Evolutionary conservation across 1,140 invertebrate species (phyloP), one percentile per base, ranked within the genome.

Genomic region (Pteromalus puparum): DNA sequence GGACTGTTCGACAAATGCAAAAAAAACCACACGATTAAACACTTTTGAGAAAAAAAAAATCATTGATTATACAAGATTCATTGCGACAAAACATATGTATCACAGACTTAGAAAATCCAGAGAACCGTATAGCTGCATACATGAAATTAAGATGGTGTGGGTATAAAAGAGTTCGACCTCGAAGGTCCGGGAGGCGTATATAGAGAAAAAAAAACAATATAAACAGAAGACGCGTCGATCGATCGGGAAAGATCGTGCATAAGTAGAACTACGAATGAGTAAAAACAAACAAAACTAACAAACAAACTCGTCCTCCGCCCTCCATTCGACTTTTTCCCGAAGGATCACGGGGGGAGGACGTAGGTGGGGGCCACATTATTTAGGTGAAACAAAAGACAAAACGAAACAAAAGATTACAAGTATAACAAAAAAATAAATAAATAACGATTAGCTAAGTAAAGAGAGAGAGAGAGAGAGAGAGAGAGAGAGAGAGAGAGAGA

Each of bases 311-410:
- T 84, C 82, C 82, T 84, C 82, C 78, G 76, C 82, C 70, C 61
- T 73, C 72, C 48, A 73, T 42, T 73, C 28, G 48, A 79, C 21
- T 84, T 79, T 84, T 84, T 82, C 48, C 42, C 68, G 46, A 79
- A 76, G 24, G 68, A 65, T 61, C 53, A 73, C 30, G 53, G 53
- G 76, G 68, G 38, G 76, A 84, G 82, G 76, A 84, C 76, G 76
- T 53, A 79, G 82, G 82, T 79, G 82, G 82, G 82, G 82, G 75
- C 82, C 82, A 74, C 34, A 77, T 83, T 78, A 84, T 84, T 79
- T 84, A 84, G 77, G 38, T 53, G 68, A 84, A 84, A 79, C 18
- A 86, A 46, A 77, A 75, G 68, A 24, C 53, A 61, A 61, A 61
- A 61, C 6, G 53, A 61, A 61, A 61, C 53, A 61, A 61, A 61